A percentile compares a stretch with the other conserved stretches of the same genome.
Evolutionary conservation across 2,888 invertebrate genomes (phyloP).

Genomic region (Tipula vernalis): DNA sequence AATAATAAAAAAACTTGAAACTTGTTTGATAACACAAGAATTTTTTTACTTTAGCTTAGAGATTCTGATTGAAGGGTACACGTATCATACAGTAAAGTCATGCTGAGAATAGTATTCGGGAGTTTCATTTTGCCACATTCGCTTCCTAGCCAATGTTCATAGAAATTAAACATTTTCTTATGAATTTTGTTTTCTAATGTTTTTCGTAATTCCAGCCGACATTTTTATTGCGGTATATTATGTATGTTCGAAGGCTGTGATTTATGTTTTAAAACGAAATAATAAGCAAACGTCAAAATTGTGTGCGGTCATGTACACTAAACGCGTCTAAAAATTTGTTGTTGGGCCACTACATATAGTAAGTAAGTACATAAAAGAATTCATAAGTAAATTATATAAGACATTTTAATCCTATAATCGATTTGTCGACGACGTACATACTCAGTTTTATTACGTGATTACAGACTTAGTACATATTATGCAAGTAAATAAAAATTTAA

Average conservation of each 20-base stretch:
- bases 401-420: background rate
- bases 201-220: background rate
- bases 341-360: background rate
- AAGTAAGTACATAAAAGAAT: background rate
- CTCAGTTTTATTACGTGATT: background rate
- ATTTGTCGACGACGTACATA: background rate
- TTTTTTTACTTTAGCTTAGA: background rate
- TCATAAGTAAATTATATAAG: background rate
- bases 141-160: background rate
- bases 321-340: background rate
- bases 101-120: background rate
- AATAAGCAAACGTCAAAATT: background rate
- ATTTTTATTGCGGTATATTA: background rate
- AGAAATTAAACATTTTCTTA: too few species aligned
- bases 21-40: background rate
- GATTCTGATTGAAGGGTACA: background rate
- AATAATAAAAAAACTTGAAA: background rate
- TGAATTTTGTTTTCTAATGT: background rate
- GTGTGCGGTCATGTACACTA: background rate
- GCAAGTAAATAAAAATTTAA: background rate
- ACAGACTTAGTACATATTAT: background rate
- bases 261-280: background rate
- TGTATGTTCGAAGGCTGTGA: background rate
- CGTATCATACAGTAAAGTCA: background rate
- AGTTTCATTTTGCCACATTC: background rate